Evolutionary conservation across 2,113 vertebrate genomes (phyloP).

Genomic region (Choloepus hoffmanni): DNA sequence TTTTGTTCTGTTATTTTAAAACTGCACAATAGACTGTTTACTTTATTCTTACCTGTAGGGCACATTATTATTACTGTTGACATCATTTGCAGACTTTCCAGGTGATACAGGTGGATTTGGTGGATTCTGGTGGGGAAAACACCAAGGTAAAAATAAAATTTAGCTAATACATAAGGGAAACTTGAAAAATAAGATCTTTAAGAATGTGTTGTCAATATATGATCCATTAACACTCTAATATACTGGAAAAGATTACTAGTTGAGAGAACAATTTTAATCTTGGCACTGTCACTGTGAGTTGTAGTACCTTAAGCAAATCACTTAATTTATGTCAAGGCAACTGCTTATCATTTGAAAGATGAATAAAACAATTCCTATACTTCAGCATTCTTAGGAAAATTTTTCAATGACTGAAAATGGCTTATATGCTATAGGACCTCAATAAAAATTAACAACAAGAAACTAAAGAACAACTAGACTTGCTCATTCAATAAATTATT

Average conservation of each 20-base stretch:
- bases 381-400: background rate
- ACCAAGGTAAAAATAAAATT: conserved; percentile 59
- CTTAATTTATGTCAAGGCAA: background rate
- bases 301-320: background rate
- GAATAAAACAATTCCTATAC: conserved; percentile 14
- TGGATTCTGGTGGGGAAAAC: conserved; percentile 66
- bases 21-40: background rate
- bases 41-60: conserved; percentile 83
- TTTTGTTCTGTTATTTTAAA: conserved; percentile 8
- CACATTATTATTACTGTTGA: conserved; percentile 72
- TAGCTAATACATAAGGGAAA: background rate
- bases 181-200: background rate
- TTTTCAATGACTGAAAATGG: conserved; percentile 3
- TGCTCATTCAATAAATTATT: background rate
- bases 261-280: conserved; percentile 37
- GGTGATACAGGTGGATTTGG: conserved; percentile 84
- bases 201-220: conserved; percentile 11
- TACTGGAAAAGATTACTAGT: background rate
- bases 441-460: conserved; percentile 18
- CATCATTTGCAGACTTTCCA: conserved; percentile 83
- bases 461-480: background rate
- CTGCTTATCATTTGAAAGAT: conserved; percentile 26
- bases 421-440: background rate
- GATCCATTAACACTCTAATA: conserved; percentile 23
- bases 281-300: background rate